Evolutionary conservation across 2,888 invertebrate genomes (phyloP).

Genomic region (Arge pagana): DNA sequence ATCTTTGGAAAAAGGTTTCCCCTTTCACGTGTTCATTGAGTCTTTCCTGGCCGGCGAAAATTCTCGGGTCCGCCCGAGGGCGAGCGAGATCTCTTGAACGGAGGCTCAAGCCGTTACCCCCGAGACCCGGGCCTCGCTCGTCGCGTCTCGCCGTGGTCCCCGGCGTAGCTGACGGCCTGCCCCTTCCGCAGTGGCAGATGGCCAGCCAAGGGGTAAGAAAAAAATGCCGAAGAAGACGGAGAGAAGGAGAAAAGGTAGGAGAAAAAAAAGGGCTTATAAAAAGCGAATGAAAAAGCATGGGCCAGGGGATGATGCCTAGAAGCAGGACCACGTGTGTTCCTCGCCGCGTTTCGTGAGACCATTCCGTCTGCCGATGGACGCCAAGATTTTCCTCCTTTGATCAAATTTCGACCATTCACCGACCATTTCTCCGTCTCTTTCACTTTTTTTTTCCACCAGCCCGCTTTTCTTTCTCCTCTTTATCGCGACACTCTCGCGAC

Average conservation of each 20-base stretch:
- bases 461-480: constrained; percentile 21
- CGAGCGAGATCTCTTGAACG: too few relatives aligned
- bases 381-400: constrained; percentile 42
- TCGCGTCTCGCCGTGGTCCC: constrained; percentile 1
- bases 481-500: too few relatives aligned
- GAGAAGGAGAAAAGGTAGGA: constrained; percentile 27
- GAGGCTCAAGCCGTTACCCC: constrained; percentile 29
- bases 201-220: constrained; percentile 60
- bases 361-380: constrained; percentile 34
- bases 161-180: constrained; percentile 39
- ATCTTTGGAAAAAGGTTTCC: constrained; percentile 18
- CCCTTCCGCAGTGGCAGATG: constrained; percentile 63
- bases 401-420: constrained; percentile 54
- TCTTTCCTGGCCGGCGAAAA: constrained; percentile 22
- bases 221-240: constrained; percentile 46
- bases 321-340: constrained; percentile 53
- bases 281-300: constrained; percentile 51
- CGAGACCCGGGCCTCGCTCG: constrained; percentile 27
- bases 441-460: constrained; percentile 27
- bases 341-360: constrained; percentile 41
- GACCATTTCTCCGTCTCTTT: constrained; percentile 27
- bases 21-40: constrained; percentile 26
- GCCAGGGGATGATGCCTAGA: constrained; percentile 36
- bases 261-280: constrained; percentile 49
- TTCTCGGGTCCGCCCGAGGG: constrained; percentile 17